These are phyloP conservation scores for Ophonus ardosiacus DNA, from an alignment of 2,888 invertebrate genomes.

Conservation along the genomic window DNA sequence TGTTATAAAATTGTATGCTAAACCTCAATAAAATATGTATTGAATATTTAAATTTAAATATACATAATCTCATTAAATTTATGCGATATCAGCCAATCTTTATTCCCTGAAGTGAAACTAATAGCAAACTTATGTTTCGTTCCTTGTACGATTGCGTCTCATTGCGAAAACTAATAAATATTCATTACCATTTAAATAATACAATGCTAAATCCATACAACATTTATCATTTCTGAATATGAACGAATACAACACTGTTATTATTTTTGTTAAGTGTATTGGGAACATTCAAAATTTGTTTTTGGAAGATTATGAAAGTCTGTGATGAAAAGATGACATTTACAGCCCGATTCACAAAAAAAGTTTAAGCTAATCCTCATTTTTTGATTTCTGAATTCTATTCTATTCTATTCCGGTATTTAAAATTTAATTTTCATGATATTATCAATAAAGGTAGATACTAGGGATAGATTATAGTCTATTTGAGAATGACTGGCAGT, in stretches of 20 bases:
- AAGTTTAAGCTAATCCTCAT: too few species aligned
- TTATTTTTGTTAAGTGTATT: slow-evolving; percentile 19
- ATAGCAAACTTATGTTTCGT: slow-evolving; percentile 22
- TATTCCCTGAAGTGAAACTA: neutral
- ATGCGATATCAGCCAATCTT: slow-evolving; percentile 17
- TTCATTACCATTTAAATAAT: slow-evolving; percentile 33
- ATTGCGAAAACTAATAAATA: slow-evolving; percentile 43
- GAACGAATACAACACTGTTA: slow-evolving; percentile 2
- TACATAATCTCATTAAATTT: slow-evolving; percentile 30
- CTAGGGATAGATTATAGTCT: too few species aligned
- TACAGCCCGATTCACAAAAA: too few species aligned
- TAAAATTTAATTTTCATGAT: too few species aligned
- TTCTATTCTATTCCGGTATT: too few species aligned
- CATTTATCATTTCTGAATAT: slow-evolving; percentile 28
- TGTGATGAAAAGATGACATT: too few species aligned
- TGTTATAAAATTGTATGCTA: slow-evolving; percentile 9
- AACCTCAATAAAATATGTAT: slow-evolving; percentile 12
- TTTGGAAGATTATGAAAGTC: too few species aligned
- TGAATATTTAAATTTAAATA: slow-evolving; percentile 34
- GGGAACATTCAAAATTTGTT: neutral
- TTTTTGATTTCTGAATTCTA: too few species aligned
- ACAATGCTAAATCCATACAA: neutral
- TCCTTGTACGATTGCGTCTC: neutral
- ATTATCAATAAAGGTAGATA: too few species aligned
- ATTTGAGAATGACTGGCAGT: too few species aligned